Base-by-base conservation (phyloP, 2,888 invertebrate species). In the Venusia cambrica region DNA sequence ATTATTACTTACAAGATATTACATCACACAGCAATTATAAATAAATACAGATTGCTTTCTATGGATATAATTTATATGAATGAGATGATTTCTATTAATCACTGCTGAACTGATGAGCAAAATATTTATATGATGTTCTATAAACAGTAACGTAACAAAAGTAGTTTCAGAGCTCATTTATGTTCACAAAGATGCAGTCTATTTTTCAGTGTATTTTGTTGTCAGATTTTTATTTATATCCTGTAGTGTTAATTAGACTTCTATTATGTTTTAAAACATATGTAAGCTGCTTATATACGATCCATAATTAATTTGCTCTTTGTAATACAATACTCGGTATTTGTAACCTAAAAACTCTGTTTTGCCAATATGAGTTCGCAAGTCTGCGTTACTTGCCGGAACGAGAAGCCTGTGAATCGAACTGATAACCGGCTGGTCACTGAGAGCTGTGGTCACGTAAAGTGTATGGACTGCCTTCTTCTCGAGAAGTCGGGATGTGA, bases 371-470 rank as follows among this genome's bases (percentile, higher is more conserved):
- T 87, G 85, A 74, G 73, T 73, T 57, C 74, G 19, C 70, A 85
- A 71, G 64, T 83, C 62, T 91, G 91, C 67, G 89, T 90, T 17
- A 90, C 90, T 64, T 92, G 92, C 61, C 78, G 75, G 21, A 88
- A 88, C 62, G 79, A 87, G 36, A 88, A 88, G 53, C 57, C 76
- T 33, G 80, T 89, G 16, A 89, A 90, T 53, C 70, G 74, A 20
- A 89, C 90, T 3, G 73, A 85, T 37, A 90, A 90, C 56, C 85
- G 94, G 31, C 73, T 94, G 32, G 90, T 94, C 6, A 91, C 90
- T 28, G 94, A 94, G 64, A 88, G 87, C 26, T 94, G 94, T 70
- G 94, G 94, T 2, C 94, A 94, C 66, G 87, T 87, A 33, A 94
- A 94, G 73, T 94, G 94, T 69, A 90, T 94, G 53, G 75, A 89